Percentiles rank a stretch among this genome's conserved stretches.
phyloP scores from a whole-genome alignment of 2,888 invertebrate species.

The Archaeoteleia sp. region DNA sequence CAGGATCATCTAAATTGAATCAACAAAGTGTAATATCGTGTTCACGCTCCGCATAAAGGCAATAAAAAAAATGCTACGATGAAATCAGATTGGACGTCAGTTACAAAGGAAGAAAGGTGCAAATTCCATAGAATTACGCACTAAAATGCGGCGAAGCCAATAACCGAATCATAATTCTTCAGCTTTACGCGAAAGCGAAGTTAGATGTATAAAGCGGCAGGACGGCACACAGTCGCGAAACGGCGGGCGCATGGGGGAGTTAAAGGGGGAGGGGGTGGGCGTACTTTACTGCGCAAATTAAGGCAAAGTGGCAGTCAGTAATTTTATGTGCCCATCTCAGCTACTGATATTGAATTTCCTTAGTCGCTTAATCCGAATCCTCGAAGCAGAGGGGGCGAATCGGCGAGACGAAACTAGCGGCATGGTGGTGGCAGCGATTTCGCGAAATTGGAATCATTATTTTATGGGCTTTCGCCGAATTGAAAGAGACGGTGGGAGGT shows the following conservation, averaged over 20 bases:
- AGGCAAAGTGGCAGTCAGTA: constrained; percentile 74
- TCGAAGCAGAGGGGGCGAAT: constrained; percentile 48
- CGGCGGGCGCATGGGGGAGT: constrained; percentile 18
- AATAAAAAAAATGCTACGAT: constrained; percentile 41
- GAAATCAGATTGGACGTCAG: constrained; percentile 44
- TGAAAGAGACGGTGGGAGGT: constrained; percentile 57
- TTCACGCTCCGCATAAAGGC: constrained; percentile 11
- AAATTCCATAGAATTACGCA: constrained; percentile 64
- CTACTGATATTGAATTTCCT: constrained; percentile 75
- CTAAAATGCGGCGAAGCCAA: constrained; percentile 62
- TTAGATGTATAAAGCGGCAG: constrained; percentile 49
- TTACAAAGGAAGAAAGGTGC: constrained; percentile 45
- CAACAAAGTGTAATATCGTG: constrained; percentile 26
- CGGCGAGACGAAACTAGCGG: constrained; percentile 35
- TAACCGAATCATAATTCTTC: constrained; percentile 69
- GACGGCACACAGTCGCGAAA: constrained; percentile 45
- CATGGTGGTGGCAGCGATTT: constrained; percentile 49
- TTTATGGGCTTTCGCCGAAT: constrained; percentile 70
- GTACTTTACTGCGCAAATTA: constrained; percentile 74
- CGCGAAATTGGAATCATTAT: constrained; percentile 73
- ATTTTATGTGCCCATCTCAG: constrained; percentile 74
- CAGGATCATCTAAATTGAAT: constrained; percentile 22
- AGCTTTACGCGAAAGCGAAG: constrained; percentile 53
- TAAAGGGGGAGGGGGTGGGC: constrained; percentile 47
- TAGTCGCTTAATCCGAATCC: constrained; percentile 73